Evolutionary conservation across 2,888 invertebrate genomes (phyloP).

Genomic region (Ecliptopera silaceata): DNA sequence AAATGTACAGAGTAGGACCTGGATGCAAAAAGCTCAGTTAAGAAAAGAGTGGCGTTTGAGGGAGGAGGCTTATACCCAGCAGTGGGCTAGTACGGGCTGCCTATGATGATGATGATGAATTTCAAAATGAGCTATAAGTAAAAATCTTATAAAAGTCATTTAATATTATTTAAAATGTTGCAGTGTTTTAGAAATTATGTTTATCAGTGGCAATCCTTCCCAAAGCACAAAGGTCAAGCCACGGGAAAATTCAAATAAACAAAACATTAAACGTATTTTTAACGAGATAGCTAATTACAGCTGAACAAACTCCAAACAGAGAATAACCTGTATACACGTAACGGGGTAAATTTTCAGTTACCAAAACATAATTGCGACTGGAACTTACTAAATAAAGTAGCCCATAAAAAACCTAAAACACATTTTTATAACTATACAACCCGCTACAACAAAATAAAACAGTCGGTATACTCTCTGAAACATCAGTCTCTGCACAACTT

Average conservation of each 20-base stretch:
- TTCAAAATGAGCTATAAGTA: too few relatives aligned
- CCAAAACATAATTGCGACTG: constrained; percentile 9
- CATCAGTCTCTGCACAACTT: constrained; percentile 19
- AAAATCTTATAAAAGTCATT: too few relatives aligned
- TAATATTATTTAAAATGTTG: too few relatives aligned
- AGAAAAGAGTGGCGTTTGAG: too few relatives aligned
- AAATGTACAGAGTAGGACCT: too few relatives aligned
- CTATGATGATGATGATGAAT: too few relatives aligned
- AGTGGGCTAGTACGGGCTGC: too few relatives aligned
- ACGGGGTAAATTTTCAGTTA: background rate
- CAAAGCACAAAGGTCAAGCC: background rate
- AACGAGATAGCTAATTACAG: constrained; percentile 5
- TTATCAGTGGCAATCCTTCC: background rate
- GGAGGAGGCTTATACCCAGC: too few relatives aligned
- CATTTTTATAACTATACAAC: constrained; percentile 7
- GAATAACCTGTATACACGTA: background rate
- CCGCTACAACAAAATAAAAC: constrained; percentile 19
- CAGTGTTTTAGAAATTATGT: background rate
- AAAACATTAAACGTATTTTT: background rate
- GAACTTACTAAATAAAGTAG: constrained; percentile 6
- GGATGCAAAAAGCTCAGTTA: too few relatives aligned
- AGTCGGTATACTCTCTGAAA: too few relatives aligned
- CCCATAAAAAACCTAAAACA: constrained; percentile 11
- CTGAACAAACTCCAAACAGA: background rate
- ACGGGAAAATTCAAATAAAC: background rate